Evolutionary conservation across 1,140 invertebrate species (phyloP).

Genomic region (Spodoptera frugiperda): DNA sequence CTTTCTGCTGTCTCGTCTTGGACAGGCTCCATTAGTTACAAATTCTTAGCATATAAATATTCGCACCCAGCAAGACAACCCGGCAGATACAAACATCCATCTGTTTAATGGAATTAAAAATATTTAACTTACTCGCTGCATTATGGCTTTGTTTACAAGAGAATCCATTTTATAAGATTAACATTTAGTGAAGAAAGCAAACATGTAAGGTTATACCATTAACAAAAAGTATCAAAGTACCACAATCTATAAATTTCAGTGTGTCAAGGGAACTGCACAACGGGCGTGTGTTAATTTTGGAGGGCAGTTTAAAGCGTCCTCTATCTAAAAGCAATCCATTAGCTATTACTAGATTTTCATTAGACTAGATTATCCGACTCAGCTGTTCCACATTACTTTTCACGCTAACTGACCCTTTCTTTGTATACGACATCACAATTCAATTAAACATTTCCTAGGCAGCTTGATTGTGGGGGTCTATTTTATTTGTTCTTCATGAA

Average conservation of each 20-base stretch:
- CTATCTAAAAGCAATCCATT: conserved; percentile 12
- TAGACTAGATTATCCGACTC: conserved; percentile 33
- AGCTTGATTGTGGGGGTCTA: conserved; percentile 65
- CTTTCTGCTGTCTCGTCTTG: conserved; percentile 64
- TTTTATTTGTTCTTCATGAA: conserved; percentile 69
- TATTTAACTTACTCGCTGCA: conserved; percentile 19
- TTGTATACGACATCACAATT: conserved; percentile 66
- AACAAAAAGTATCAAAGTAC: no score
- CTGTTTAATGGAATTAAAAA: conserved; percentile 44
- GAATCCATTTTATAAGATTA: not conserved
- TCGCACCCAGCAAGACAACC: conserved; percentile 35
- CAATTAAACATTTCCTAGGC: conserved; percentile 61
- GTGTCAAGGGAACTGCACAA: no score
- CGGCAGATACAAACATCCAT: conserved; percentile 28
- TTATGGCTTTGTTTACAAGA: conserved; percentile 1
- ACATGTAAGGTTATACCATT: no score
- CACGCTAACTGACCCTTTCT: conserved; percentile 59
- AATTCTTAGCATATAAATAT: conserved; percentile 61
- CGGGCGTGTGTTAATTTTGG: not conserved
- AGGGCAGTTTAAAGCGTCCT: not conserved
- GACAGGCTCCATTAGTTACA: conserved; percentile 75
- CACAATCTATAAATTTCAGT: no score
- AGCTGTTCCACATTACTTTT: conserved; percentile 52
- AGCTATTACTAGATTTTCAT: conserved; percentile 27
- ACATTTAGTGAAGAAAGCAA: not conserved